A percentile compares a stretch with the other conserved stretches of the same genome.
These are phyloP conservation scores for Sesia bembeciformis DNA, from an alignment of 2,888 invertebrate species.

Conservation along the genomic window DNA sequence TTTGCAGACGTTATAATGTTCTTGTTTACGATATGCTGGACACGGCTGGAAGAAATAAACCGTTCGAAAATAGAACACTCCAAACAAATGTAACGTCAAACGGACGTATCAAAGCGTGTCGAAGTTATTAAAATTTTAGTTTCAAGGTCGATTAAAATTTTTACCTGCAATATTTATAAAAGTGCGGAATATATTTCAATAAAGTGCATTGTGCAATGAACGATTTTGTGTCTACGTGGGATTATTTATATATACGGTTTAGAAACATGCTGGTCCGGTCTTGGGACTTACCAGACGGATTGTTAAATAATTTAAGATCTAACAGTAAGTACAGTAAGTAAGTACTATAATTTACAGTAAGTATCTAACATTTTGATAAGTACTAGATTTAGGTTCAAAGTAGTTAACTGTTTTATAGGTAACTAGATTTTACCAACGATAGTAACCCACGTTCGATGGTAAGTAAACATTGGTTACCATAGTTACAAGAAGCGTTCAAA, in stretches of 20 bases:
- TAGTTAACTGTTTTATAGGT: too few species aligned
- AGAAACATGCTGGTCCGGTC: constrained; percentile 51
- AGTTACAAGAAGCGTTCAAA: too few species aligned
- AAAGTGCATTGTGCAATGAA: constrained; percentile 12
- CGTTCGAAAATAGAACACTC: constrained; percentile 33
- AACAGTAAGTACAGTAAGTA: neutral
- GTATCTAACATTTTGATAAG: neutral
- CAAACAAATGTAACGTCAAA: neutral
- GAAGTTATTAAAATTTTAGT: neutral
- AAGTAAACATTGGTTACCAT: too few species aligned
- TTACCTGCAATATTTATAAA: neutral
- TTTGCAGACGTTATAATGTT: too few species aligned
- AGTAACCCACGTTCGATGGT: too few species aligned
- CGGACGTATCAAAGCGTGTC: neutral
- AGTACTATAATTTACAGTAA: too few species aligned
- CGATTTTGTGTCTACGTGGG: constrained; percentile 20
- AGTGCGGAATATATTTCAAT: neutral
- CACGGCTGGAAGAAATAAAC: constrained; percentile 26
- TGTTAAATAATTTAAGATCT: constrained; percentile 28
- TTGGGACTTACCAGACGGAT: constrained; percentile 43
- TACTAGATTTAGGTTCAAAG: too few species aligned
- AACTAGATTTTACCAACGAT: too few species aligned
- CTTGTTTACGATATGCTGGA: constrained; percentile 11
- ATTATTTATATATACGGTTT: constrained; percentile 32
- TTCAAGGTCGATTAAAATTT: neutral